phyloP scores from a whole-genome alignment of 2,888 invertebrate genomes.

The Chrysopilus asiliformis region DNA sequence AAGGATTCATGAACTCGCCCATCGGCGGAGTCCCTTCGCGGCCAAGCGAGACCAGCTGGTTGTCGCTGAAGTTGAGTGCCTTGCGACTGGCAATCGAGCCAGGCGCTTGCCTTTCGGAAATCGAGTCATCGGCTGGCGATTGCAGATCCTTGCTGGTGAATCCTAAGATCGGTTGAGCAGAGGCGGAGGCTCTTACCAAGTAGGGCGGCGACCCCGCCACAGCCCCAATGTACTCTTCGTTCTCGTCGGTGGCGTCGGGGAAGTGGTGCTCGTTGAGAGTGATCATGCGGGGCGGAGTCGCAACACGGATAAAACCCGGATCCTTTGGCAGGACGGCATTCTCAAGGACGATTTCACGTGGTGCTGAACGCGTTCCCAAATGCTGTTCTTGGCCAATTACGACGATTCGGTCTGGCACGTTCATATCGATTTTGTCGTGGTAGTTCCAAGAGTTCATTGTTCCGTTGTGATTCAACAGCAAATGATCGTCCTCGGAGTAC shows the following conservation, averaged over 20 bases:
- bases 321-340: slow-evolving; percentile 63
- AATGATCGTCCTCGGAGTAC: slow-evolving; percentile 47
- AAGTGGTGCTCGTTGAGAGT: slow-evolving; percentile 77
- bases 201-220: too few species aligned
- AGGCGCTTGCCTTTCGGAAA: slow-evolving; percentile 3
- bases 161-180: neutral
- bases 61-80: slow-evolving; percentile 17
- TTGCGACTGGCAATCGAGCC: slow-evolving; percentile 1
- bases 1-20: slow-evolving; percentile 52
- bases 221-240: too few species aligned
- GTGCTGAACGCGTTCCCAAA: slow-evolving; percentile 59
- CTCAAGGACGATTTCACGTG: slow-evolving; percentile 72
- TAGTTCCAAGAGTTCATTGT: slow-evolving; percentile 48
- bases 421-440: slow-evolving; percentile 75
- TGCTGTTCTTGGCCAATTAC: slow-evolving; percentile 69
- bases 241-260: slow-evolving; percentile 51
- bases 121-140: slow-evolving; percentile 2
- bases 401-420: slow-evolving; percentile 85
- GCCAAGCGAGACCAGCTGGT: slow-evolving; percentile 22
- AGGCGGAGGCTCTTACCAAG: slow-evolving; percentile 12
- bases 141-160: neutral
- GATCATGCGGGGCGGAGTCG: slow-evolving; percentile 79
- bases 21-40: slow-evolving; percentile 58
- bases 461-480: slow-evolving; percentile 44
- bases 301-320: slow-evolving; percentile 61